Percentiles rank a stretch among this genome's conserved stretches.
phyloP scores from a whole-genome alignment of 2,113 vertebrate species.

The Pterocles burchelli region DNA sequence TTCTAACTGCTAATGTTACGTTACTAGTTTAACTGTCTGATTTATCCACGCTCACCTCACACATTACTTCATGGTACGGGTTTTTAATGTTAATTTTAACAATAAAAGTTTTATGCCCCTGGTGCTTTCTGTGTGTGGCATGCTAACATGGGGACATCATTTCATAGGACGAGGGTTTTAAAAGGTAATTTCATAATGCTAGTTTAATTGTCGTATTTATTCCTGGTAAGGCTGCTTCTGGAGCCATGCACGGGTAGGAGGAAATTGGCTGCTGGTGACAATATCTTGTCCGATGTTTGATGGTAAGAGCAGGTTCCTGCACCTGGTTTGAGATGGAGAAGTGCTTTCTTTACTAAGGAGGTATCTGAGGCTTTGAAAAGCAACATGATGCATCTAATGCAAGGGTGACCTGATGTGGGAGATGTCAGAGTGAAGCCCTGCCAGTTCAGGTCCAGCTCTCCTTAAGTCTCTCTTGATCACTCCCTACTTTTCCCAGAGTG shows the following conservation, averaged over 20 bases:
- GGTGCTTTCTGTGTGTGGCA: background rate
- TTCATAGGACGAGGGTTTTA: conserved; percentile 45
- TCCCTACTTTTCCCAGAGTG: background rate
- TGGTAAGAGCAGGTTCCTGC: background rate
- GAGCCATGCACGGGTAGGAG: background rate
- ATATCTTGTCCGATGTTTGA: accelerated
- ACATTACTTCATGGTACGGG: conserved; percentile 54
- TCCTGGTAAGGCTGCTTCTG: background rate
- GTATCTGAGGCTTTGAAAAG: background rate
- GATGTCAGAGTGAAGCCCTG: background rate
- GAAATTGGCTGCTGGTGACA: accelerated
- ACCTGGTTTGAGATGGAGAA: background rate
- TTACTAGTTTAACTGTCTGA: conserved; percentile 53
- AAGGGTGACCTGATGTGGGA: background rate
- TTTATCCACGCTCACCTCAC: conserved; percentile 57
- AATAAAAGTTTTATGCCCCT: conserved; percentile 58
- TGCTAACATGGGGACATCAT: background rate
- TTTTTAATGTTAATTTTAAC: conserved; percentile 72
- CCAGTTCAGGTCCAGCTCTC: background rate
- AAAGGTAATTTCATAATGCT: conserved; percentile 60
- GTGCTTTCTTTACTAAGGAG: background rate
- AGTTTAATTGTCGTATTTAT: conserved; percentile 68
- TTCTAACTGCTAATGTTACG: conserved; percentile 45
- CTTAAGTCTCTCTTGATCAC: accelerated
- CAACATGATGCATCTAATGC: background rate